A percentile compares a stretch with the other conserved stretches of the same genome.
Evolutionary conservation across 2,113 vertebrate genomes (phyloP).

Genomic region (Lipophrys pholis): DNA sequence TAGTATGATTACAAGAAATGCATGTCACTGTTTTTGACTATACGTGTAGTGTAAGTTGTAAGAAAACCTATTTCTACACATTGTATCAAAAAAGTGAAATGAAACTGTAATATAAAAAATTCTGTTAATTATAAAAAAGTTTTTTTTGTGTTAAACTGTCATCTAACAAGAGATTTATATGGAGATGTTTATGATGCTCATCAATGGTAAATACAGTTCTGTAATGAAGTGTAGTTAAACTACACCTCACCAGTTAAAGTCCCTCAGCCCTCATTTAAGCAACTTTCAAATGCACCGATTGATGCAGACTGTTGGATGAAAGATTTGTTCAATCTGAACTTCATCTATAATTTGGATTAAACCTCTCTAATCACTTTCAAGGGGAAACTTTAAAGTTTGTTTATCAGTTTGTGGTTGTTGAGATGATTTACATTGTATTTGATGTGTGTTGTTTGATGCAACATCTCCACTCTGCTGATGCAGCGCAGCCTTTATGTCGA

Average conservation of each 20-base stretch:
- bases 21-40: too few species aligned
- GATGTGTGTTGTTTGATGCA: slow-evolving; percentile 4
- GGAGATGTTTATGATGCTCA: too few species aligned
- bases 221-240: not conserved
- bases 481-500: not conserved
- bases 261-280: not conserved
- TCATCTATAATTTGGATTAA: not conserved
- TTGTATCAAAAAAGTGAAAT: too few species aligned
- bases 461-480: not conserved
- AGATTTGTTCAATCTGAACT: not conserved
- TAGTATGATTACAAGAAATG: too few species aligned
- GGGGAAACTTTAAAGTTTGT: not conserved
- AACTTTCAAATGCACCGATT: not conserved
- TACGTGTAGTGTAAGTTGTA: too few species aligned
- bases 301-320: too few species aligned
- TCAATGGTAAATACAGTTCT: not conserved
- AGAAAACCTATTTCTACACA: too few species aligned
- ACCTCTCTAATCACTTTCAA: not conserved
- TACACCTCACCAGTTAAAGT: not conserved
- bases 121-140: too few species aligned
- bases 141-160: too few species aligned
- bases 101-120: too few species aligned
- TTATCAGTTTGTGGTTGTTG: not conserved
- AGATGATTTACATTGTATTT: not conserved
- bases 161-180: too few species aligned